phyloP scores from a whole-genome alignment of 2,113 vertebrate genomes.

The Neotoma lepida region DNA sequence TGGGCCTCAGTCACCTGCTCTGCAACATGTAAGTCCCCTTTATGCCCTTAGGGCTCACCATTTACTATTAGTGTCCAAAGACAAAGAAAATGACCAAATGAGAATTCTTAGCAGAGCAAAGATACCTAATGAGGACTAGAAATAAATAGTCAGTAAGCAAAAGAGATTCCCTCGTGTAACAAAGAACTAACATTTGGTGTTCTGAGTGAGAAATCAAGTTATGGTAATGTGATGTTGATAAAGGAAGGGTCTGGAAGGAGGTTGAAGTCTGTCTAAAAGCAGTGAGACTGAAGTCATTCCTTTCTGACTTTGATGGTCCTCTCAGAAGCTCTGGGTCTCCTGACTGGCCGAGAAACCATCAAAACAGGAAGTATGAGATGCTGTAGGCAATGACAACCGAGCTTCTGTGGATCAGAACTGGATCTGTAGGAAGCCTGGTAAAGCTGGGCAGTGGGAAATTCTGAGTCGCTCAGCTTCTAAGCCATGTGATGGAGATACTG shows the following conservation, averaged over 20 bases:
- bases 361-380: not conserved
- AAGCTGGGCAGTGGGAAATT: not conserved
- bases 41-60: not conserved
- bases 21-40: not conserved
- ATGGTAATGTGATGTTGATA: not conserved
- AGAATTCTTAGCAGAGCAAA: not conserved
- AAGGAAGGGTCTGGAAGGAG: not conserved
- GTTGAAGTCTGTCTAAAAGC: not conserved
- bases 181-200: not conserved
- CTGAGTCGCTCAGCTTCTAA: not conserved
- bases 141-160: not conserved
- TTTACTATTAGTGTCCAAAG: not conserved
- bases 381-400: accelerated
- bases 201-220: not conserved
- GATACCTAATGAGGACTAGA: not conserved
- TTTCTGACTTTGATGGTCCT: not conserved
- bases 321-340: not conserved
- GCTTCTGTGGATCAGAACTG: not conserved
- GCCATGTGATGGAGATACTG: too few species aligned
- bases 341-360: not conserved
- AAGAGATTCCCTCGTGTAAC: not conserved
- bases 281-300: too few species aligned
- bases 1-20: not conserved
- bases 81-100: not conserved
- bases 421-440: not conserved